Base-by-base conservation (phyloP, 2,888 invertebrate genomes). In the Pogonocherus hispidulus region DNA sequence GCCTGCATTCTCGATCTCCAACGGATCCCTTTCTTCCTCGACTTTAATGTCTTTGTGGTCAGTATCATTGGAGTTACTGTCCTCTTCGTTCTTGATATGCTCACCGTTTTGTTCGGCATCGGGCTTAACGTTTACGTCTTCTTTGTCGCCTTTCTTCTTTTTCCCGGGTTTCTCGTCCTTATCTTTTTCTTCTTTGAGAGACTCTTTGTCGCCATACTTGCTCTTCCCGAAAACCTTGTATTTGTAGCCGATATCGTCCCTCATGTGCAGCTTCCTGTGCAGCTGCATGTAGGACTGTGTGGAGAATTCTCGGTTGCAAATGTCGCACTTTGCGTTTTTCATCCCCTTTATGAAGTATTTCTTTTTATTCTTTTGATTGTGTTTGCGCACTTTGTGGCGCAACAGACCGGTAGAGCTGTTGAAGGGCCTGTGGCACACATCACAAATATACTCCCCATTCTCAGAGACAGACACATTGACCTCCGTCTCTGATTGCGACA, bases 241-340 rank as follows among this genome's bases (percentile, higher is more conserved):
- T 73, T 83, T 83, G 66, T 82, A 82, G n/a, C 81, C 81, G 20
- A 77, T 75, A 52, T 81, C 82, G 54, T 82, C 81, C 3, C 84
- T 71, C 69, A 82, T 65, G 71, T 85, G 84, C 63, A 84, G 67
- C 66, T 83, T 84, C 70, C 80, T 78, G 73, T 85, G 85, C 23
- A 83, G 67, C 69, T 83, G 82, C 80, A 85, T 80, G 69, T 84
- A 84, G 0, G 83, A 83, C 60, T 82, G 81, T 4, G 84, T 85
- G 6, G 84, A 84, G 67, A 85, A 84, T 59, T 82, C 83, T 16
- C 83, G 75, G 59, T 84, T 82, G 67, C 85, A 85, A 70, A 84
- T 84, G 78, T 84, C 82, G 78, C 85, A 85, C 69, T 73, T 80
- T 3, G 84, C 84, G 70, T 82, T 83, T 65, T 85, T 85, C 84